Conservation (phyloP, 2,888 invertebrate species). For the Drosophila dives region DNA sequence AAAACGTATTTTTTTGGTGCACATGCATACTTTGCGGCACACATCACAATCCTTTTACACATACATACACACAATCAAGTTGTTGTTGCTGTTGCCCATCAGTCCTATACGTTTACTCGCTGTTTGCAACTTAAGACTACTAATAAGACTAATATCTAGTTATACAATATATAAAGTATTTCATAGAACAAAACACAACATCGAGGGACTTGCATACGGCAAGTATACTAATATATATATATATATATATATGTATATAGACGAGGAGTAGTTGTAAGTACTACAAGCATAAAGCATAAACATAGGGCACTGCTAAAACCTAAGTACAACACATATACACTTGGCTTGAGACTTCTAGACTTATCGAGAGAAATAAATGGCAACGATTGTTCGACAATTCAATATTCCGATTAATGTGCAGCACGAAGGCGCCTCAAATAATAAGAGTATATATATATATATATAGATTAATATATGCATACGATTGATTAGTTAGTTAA, state of each 20-base stretch:
- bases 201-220: conserved; percentile 44
- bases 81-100: conserved; percentile 42
- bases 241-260: conserved; percentile 3
- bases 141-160: conserved; percentile 29
- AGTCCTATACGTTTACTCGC: conserved; percentile 53
- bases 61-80: conserved; percentile 52
- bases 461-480: conserved; percentile 26
- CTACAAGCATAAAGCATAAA: conserved; percentile 53
- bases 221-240: conserved; percentile 2
- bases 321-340: conserved; percentile 75
- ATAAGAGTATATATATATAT: conserved; percentile 33
- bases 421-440: conserved; percentile 60
- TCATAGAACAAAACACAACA: conserved; percentile 72
- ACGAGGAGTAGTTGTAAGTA: conserved; percentile 9
- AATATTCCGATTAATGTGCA: conserved; percentile 72
- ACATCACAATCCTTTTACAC: conserved; percentile 69
- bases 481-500: conserved; percentile 30
- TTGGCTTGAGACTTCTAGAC: conserved; percentile 52
- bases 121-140: conserved; percentile 59
- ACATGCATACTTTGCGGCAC: conserved; percentile 52
- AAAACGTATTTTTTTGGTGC: conserved; percentile 3
- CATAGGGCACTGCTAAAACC: conserved; percentile 65
- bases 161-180: conserved; percentile 24
- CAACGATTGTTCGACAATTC: conserved; percentile 84
- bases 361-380: conserved; percentile 71